Evolutionary conservation across 2,113 vertebrate genomes (phyloP).

Genomic region (Caretta caretta): DNA sequence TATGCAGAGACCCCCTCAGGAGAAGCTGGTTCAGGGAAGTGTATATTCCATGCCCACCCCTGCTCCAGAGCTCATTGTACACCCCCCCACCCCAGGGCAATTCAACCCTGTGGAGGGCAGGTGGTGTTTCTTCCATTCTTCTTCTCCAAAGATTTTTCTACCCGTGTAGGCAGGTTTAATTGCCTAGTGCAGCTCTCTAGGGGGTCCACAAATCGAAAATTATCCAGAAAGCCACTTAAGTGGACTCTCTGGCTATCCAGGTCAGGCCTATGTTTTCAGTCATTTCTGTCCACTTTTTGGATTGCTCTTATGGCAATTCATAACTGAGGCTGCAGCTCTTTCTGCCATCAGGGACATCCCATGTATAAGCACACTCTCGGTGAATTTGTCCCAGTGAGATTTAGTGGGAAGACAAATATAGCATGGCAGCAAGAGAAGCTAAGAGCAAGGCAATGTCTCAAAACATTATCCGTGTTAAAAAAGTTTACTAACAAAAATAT

Average conservation of each 20-base stretch:
- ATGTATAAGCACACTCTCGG: neutral
- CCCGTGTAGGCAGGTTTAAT: neutral
- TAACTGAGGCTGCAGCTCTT: neutral
- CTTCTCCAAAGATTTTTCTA: neutral
- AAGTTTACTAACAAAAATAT: constrained; percentile 41
- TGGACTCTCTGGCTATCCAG: neutral
- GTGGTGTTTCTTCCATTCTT: neutral
- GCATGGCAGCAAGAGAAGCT: neutral
- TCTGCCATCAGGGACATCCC: neutral
- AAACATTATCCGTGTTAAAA: constrained; percentile 27
- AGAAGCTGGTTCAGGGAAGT: neutral
- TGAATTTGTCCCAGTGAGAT: neutral
- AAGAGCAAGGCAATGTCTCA: neutral
- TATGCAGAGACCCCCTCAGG: neutral
- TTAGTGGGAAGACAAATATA: constrained; percentile 19
- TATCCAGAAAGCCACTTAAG: neutral
- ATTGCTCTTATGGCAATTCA: neutral
- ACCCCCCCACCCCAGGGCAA: rapidly evolving
- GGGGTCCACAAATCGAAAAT: neutral
- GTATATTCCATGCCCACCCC: neutral
- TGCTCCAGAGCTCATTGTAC: neutral
- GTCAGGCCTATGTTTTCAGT: neutral
- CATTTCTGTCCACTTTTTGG: rapidly evolving
- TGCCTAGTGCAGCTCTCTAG: rapidly evolving
- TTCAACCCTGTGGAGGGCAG: constrained; percentile 14